Evolutionary conservation across 2,113 vertebrate species (phyloP), one percentile per base, ranked within the genome.

Genomic region (Phalacrocorax brasilianus): DNA sequence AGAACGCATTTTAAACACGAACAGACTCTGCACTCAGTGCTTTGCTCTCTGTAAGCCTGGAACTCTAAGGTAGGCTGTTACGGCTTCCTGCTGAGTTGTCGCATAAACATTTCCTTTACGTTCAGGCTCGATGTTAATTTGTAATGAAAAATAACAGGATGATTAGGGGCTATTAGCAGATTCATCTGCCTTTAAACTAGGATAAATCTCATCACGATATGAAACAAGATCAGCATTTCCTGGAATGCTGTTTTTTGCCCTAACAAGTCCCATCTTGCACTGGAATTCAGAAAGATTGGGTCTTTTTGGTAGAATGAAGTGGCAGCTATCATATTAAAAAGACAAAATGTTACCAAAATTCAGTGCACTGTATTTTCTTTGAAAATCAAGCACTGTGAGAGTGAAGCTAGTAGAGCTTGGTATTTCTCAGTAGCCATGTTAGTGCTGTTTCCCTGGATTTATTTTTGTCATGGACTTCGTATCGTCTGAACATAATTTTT

Each of bases 61-160:
- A 96, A 59, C 44, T 81, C 26, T n/a, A 58, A 91, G 93, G 85
- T 63, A 78, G 65, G 73, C 44, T 91, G 88, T 38, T 82, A 50
- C 2, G 50, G 49, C 24, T 93, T 95, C 82, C 90, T 91, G 75
- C 90, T 85, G 92, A 88, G 88, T 4, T 78, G 92, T 78, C 94
- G 68, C 61, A 91, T 56, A 94, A 97, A 95, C 18, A 95, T 91
- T 95, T 67, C 52, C 49, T 89, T 85, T 88, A 75, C 78, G 85
- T 91, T 71, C 70, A 72, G 87, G 62, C 66, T 79, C 71, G 52
- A 9, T 59, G 70, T 44, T 91, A 88, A 93, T 94, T 88, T 85
- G 33, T 61, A 35, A 66, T 73, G 50, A 83, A 93, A 94, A 97
- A 79, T 88, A 96, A 85, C 71, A 83, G 22, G 63, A 66, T 61